A percentile compares a stretch with the other conserved stretches of the same genome.
These are phyloP conservation scores for Ursus arctos DNA, from an alignment of 2,113 vertebrate genomes.

Conservation along the genomic window DNA sequence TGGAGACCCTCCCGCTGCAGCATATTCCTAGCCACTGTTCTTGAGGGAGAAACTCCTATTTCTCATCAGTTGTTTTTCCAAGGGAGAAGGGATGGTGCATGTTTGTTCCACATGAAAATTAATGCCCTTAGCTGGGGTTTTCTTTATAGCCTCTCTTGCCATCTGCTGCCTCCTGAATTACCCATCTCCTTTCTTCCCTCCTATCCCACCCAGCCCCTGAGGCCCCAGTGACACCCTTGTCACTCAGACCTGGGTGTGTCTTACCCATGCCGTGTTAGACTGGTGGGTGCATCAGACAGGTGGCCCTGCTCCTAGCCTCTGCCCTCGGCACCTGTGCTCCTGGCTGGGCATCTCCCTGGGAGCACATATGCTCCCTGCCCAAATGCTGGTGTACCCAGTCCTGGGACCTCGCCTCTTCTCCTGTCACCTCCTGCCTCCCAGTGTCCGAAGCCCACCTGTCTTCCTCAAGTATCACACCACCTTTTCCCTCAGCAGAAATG, in stretches of 20 bases:
- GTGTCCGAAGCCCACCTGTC: neutral
- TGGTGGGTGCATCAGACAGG: neutral
- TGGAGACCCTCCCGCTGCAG: too few relatives aligned
- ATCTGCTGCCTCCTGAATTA: neutral
- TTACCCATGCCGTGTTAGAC: neutral
- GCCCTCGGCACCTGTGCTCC: neutral
- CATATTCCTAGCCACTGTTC: neutral
- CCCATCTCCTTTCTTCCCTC: neutral
- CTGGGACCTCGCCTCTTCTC: neutral
- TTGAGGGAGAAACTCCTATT: neutral
- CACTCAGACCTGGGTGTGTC: neutral
- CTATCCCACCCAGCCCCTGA: rapidly evolving
- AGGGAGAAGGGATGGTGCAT: neutral
- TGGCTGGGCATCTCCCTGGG: neutral
- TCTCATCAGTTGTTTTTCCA: neutral
- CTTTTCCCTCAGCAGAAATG: neutral
- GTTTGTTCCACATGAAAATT: neutral
- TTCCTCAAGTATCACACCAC: neutral
- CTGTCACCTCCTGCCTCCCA: neutral
- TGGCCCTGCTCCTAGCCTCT: neutral
- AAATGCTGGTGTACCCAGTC: neutral
- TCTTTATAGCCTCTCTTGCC: neutral
- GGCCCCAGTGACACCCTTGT: neutral
- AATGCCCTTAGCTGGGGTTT: neutral
- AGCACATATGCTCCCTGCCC: neutral